phyloP scores from a whole-genome alignment of 2,797 vertebrate species.

The Enteromius argenteus region DNA sequence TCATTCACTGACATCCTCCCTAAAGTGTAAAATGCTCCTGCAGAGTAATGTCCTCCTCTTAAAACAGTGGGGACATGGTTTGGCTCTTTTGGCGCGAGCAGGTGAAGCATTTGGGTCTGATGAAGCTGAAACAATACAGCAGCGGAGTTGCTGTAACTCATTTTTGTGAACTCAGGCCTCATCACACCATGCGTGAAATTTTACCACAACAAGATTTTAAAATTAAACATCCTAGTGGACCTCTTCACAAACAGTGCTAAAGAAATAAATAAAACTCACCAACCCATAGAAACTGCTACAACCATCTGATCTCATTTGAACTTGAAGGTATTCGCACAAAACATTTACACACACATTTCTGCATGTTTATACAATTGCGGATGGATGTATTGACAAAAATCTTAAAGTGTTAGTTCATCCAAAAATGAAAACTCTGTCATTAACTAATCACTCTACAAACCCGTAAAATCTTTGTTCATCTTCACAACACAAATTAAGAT shows the following conservation, averaged over 20 bases:
- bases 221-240: conserved; percentile 2
- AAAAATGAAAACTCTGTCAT: too few relatives aligned
- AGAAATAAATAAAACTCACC: not conserved
- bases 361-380: too few relatives aligned
- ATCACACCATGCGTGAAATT: conserved; percentile 8
- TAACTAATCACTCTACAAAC: too few relatives aligned
- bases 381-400: not conserved
- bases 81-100: conserved; percentile 52
- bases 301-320: not conserved
- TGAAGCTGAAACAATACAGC: conserved; percentile 61
- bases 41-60: conserved; percentile 56
- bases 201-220: not conserved
- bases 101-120: conserved; percentile 55
- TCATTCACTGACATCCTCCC: conserved; percentile 58
- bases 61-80: conserved; percentile 56
- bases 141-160: conserved; percentile 4
- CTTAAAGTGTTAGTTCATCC: not conserved
- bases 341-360: not conserved
- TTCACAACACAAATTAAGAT: too few relatives aligned
- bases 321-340: not conserved
- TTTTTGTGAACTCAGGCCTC: conserved; percentile 4
- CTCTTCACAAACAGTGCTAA: not conserved
- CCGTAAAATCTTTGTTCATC: too few relatives aligned
- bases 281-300: too few relatives aligned
- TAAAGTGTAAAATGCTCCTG: conserved; percentile 48